These are phyloP conservation scores for Osmoderma eremita DNA, from an alignment of 2,888 invertebrate species.

Conservation along the genomic window DNA sequence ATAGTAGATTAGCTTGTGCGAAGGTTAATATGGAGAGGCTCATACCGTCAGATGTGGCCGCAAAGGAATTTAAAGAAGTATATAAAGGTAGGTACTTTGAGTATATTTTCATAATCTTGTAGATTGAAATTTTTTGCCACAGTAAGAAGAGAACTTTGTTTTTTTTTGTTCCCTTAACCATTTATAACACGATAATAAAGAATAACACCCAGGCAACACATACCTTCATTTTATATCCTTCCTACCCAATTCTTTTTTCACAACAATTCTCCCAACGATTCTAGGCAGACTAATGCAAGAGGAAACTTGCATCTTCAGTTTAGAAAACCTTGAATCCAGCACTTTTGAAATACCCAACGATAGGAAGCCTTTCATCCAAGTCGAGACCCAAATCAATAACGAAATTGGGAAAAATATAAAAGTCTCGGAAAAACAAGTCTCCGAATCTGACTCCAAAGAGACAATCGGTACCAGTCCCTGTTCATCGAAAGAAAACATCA, in stretches of 20 bases:
- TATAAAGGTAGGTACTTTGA: slow-evolving; percentile 36
- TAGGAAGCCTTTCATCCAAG: slow-evolving; percentile 54
- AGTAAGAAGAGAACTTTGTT: no score
- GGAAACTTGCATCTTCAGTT: slow-evolving; percentile 53
- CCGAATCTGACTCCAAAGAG: not conserved
- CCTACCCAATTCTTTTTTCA: no score
- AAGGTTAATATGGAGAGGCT: slow-evolving; percentile 52
- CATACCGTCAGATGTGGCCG: slow-evolving; percentile 40
- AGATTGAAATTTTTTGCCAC: no score
- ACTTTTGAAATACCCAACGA: slow-evolving; percentile 41
- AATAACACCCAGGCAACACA: no score
- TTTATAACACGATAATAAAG: no score
- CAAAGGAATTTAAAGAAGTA: slow-evolving; percentile 35
- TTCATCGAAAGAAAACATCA: not conserved
- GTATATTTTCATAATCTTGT: no score
- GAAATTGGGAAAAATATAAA: slow-evolving; percentile 33
- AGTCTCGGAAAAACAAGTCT: slow-evolving; percentile 22
- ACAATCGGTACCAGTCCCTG: not conserved
- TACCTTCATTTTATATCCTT: no score
- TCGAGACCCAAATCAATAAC: slow-evolving; percentile 48
- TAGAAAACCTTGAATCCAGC: slow-evolving; percentile 26
- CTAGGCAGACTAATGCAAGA: slow-evolving; percentile 40
- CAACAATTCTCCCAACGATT: slow-evolving; percentile 1
- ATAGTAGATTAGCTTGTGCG: slow-evolving; percentile 55
- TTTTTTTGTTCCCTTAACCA: no score